Conservation (phyloP, 2,113 vertebrate genomes). For the Meleagris gallopavo region DNA sequence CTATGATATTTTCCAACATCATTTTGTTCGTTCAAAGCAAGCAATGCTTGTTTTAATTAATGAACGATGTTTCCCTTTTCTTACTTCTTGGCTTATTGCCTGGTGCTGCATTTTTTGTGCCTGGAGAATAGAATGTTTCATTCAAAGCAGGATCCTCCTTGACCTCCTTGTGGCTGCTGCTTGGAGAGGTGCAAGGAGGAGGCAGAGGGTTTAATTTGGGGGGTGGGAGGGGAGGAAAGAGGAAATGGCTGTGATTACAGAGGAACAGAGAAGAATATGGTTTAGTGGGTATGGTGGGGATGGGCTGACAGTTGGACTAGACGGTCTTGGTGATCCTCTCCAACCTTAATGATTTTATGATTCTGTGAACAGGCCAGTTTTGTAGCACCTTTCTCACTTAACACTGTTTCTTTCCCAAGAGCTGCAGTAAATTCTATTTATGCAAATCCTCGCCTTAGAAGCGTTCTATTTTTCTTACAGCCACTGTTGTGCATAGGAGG, state of each 20-base stretch:
- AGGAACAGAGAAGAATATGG: not conserved
- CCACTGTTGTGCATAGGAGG: not conserved
- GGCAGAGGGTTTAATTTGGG: not conserved
- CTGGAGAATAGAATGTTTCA: not conserved
- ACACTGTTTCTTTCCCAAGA: slow-evolving; percentile 1
- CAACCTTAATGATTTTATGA: too few species aligned
- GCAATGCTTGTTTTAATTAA: slow-evolving; percentile 59
- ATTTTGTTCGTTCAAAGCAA: slow-evolving; percentile 51
- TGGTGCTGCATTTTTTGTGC: not conserved
- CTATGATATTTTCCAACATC: not conserved
- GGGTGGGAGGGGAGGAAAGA: not conserved
- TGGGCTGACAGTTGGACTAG: too few species aligned
- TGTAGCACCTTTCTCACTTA: not conserved
- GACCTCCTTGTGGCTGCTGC: slow-evolving; percentile 14
- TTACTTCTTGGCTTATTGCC: slow-evolving; percentile 41
- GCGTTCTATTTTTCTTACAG: not conserved
- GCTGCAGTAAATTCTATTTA: not conserved
- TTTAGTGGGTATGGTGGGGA: too few species aligned
- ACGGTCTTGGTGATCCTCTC: too few species aligned
- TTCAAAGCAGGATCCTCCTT: slow-evolving; percentile 39
- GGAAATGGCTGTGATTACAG: not conserved
- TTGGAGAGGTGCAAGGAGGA: slow-evolving; percentile 28
- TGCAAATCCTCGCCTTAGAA: slow-evolving; percentile 16
- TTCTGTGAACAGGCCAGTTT: not conserved
- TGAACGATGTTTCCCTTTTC: slow-evolving; percentile 30